Evolutionary conservation across 2,888 invertebrate genomes (phyloP).

Genomic region (Ophonus ardosiacus): DNA sequence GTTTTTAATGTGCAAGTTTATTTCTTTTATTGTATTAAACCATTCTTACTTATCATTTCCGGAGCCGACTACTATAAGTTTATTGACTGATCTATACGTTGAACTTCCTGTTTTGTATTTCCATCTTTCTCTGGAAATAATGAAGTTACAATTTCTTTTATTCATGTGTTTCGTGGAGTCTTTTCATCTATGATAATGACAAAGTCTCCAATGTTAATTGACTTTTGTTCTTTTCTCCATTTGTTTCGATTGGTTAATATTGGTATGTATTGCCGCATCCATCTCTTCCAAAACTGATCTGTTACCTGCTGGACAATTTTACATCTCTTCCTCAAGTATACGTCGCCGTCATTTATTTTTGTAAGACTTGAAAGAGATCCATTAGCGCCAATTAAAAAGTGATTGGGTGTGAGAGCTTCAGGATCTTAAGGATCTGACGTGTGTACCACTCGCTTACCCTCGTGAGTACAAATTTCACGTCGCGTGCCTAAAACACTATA

Average conservation of each 20-base stretch:
- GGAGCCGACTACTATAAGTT: no score
- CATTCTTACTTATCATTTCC: neutral
- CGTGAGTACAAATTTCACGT: no score
- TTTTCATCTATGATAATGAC: neutral
- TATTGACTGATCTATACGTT: constrained; percentile 16
- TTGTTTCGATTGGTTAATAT: no score
- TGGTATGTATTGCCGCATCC: neutral
- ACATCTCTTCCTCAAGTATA: neutral
- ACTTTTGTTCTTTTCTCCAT: neutral
- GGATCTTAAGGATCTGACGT: no score
- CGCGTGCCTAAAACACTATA: no score
- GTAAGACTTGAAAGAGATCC: no score
- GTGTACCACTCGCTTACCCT: no score
- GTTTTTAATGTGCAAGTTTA: constrained; percentile 17
- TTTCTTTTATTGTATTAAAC: constrained; percentile 7
- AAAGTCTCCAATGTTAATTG: neutral
- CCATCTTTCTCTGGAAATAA: no score
- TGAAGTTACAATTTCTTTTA: no score
- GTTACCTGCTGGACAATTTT: neutral
- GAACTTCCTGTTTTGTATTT: neutral
- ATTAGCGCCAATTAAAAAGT: no score
- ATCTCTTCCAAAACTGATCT: neutral
- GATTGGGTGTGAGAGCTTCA: no score
- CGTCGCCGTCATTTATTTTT: no score
- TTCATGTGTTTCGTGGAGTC: neutral